A percentile compares a stretch with the other conserved stretches of the same genome.
phyloP scores from a whole-genome alignment of 2,888 invertebrate species.

The Plutella xylostella region DNA sequence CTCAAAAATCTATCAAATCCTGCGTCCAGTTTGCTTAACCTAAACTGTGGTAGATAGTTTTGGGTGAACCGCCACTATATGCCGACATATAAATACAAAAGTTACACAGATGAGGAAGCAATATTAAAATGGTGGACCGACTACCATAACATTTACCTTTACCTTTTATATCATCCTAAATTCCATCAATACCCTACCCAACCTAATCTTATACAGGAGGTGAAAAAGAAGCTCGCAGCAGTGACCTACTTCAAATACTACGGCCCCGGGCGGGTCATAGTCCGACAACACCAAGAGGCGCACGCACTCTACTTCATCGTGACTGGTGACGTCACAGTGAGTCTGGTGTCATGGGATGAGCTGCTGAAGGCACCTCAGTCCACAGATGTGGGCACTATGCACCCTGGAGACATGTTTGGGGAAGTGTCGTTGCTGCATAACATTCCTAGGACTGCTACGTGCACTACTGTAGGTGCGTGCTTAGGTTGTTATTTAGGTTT shows the following conservation, averaged over 20 bases:
- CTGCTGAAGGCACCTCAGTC: slow-evolving; percentile 50
- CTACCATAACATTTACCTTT: no score
- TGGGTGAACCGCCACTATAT: no score
- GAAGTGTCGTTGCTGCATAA: slow-evolving; percentile 73
- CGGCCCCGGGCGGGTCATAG: slow-evolving; percentile 68
- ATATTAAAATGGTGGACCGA: no score
- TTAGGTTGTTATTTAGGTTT: no score
- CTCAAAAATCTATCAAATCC: no score
- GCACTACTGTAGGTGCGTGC: neutral
- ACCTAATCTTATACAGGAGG: slow-evolving; percentile 42
- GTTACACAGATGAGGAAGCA: no score
- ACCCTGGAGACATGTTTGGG: slow-evolving; percentile 74
- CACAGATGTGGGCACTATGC: slow-evolving; percentile 61
- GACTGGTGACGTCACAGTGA: slow-evolving; percentile 65
- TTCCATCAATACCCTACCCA: no score
- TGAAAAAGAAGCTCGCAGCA: slow-evolving; percentile 71
- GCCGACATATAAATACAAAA: no score
- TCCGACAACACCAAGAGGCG: slow-evolving; percentile 72
- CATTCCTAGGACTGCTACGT: slow-evolving; percentile 2
- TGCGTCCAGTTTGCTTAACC: no score
- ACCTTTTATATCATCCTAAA: no score
- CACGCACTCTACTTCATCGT: slow-evolving; percentile 74
- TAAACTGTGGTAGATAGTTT: no score
- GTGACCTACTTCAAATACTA: slow-evolving; percentile 73
- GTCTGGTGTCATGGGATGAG: slow-evolving; percentile 61